These are phyloP conservation scores for Plectropomus leopardus DNA, from an alignment of 2,113 vertebrate genomes.

Conservation along the genomic window DNA sequence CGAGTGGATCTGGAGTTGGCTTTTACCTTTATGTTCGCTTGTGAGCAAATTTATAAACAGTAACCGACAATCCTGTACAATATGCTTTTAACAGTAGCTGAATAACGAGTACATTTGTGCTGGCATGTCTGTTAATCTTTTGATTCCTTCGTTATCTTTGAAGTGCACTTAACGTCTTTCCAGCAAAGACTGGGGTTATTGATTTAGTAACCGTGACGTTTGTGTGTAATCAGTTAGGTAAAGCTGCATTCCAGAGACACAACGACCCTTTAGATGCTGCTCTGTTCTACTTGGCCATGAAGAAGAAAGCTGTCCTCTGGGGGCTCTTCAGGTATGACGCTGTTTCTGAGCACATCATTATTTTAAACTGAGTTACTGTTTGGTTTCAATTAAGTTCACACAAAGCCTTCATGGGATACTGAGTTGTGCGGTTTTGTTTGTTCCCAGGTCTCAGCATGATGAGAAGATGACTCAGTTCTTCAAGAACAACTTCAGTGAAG, in stretches of 20 bases:
- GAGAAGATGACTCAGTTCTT: constrained; percentile 99
- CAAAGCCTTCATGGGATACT: not conserved
- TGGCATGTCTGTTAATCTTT: not conserved
- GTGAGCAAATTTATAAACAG: no score
- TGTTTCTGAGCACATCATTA: not conserved
- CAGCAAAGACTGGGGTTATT: not conserved
- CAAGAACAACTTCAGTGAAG: constrained; percentile 97
- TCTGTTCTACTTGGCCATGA: constrained; percentile 97
- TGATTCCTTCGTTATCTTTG: not conserved
- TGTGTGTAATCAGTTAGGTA: constrained; percentile 83
- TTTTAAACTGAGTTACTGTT: not conserved
- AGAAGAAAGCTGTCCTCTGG: constrained; percentile 99
- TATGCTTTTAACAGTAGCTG: not conserved
- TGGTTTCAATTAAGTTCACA: not conserved
- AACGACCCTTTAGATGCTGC: constrained; percentile 97
- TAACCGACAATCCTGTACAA: no score
- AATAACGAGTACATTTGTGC: not conserved
- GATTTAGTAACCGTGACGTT: not conserved
- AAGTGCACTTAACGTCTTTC: not conserved
- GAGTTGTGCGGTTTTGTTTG: constrained; percentile 16
- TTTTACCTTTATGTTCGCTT: no score
- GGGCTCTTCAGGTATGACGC: constrained; percentile 92
- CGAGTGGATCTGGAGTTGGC: no score
- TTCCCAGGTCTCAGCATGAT: constrained; percentile 94
- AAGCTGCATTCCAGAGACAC: constrained; percentile 96